Evolutionary conservation across 23 tunicate species (phyloP), one percentile per base, ranked within the genome.

Genomic region (Botrylloides violaceus): DNA sequence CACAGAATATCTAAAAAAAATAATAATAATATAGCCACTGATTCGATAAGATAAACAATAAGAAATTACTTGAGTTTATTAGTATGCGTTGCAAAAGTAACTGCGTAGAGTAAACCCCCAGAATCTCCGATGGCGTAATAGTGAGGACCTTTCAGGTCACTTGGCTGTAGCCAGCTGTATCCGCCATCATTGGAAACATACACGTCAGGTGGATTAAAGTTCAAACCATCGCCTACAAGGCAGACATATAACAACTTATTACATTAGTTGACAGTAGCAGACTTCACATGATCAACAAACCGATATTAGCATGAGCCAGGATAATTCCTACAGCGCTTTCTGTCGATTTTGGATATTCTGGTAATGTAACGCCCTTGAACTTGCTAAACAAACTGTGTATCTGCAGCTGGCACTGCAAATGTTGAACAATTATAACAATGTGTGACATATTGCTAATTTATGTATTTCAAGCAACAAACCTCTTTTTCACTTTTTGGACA

Each of bases 241-340:
- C 55, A 12, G 55, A 47, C 12, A 47, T 47, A 47, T 47, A 18
- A 12, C 18, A 12, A 12, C 12, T 47, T 12, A 47, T 12, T 47
- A 18, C 18, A 47, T 12, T 47, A 47, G 55, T 47, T 47, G 12
- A 12, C 12, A 47, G 15, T 47, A 47, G 18, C 12, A 12, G 12
- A 47, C 12, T 47, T 47, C 18, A 47, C 55, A 12, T 47, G 12
- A n/a, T n/a, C 58, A 37, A n/a, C 66, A 33, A 63, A 83, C 97
- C 97, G 37, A 95, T 36, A 57, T 95, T 95, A 65, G 90, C 99
- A 72, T 95, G 99, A 27, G 96, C 91, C 33, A 95, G 30, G 48
- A 95, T 87, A n/a, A 95, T 36, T 24, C 99, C 99, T 2, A 83
- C 80, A 6, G 99, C 81, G 57, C 76, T 78, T n/a, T 34, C 59